phyloP scores from a whole-genome alignment of 2,888 invertebrate species.

The Netelia virgata region DNA sequence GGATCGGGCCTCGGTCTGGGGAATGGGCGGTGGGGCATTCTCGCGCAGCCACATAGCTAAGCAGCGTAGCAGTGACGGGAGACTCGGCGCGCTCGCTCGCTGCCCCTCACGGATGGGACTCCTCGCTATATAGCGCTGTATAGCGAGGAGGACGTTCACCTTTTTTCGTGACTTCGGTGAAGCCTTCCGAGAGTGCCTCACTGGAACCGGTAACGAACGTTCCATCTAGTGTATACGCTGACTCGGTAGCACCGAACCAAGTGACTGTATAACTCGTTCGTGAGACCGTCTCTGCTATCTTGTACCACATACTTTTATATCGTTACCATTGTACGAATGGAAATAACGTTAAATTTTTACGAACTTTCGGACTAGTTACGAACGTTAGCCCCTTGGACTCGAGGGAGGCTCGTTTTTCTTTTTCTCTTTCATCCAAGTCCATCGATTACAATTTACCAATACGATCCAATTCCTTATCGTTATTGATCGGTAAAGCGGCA shows the following conservation, averaged over 20 bases:
- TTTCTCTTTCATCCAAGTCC: too few species aligned
- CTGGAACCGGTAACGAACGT: conserved; percentile 76
- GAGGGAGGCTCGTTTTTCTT: too few species aligned
- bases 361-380: too few species aligned
- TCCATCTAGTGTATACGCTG: conserved; percentile 50
- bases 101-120: conserved; percentile 36
- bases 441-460: too few species aligned
- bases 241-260: background rate
- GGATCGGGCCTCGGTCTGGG: conserved; percentile 18
- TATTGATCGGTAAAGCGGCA: too few species aligned
- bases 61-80: conserved; percentile 36
- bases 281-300: too few species aligned
- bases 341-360: too few species aligned
- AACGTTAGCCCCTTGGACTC: too few species aligned
- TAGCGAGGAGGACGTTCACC: conserved; percentile 82
- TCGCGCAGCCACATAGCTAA: conserved; percentile 8
- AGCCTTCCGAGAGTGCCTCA: conserved; percentile 58
- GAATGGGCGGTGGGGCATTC: background rate
- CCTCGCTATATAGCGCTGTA: conserved; percentile 11
- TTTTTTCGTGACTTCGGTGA: conserved; percentile 83
- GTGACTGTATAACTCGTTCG: too few species aligned
- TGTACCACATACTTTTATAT: too few species aligned
- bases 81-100: conserved; percentile 5
- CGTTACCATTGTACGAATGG: too few species aligned
- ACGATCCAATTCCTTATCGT: too few species aligned